These are phyloP conservation scores for Gallirallus australis DNA, from an alignment of 2,797 vertebrate species.

Conservation along the genomic window DNA sequence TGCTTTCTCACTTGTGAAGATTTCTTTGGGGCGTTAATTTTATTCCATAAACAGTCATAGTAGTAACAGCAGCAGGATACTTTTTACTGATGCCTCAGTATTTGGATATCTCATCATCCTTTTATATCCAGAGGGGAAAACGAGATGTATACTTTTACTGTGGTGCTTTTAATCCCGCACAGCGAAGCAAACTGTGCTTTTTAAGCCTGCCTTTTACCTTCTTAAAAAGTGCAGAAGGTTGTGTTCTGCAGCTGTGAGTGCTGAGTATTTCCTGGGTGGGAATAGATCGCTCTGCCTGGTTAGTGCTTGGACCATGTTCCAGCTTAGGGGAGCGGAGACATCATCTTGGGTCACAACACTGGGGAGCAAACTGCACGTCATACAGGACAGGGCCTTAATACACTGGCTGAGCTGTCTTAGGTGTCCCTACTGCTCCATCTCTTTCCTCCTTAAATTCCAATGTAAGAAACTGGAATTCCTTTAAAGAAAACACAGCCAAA, in stretches of 20 bases:
- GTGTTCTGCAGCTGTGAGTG: conserved; percentile 1
- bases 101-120: conserved; percentile 6
- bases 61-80: conserved; percentile 47
- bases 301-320: neutral
- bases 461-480: neutral
- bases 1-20: conserved; percentile 67
- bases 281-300: neutral
- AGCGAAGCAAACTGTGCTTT: conserved; percentile 34
- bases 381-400: neutral
- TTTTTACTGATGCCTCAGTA: conserved; percentile 54
- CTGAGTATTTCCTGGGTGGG: neutral
- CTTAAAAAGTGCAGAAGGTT: neutral
- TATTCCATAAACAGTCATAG: conserved; percentile 60
- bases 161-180: conserved; percentile 33
- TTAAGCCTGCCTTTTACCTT: neutral
- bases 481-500: neutral
- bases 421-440: neutral
- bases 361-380: neutral
- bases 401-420: neutral
- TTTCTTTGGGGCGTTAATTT: conserved; percentile 59
- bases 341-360: neutral
- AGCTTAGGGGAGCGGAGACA: neutral
- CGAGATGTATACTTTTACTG: neutral
- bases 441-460: neutral
- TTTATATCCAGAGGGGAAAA: conserved; percentile 27